Base-by-base conservation (phyloP, 2,888 invertebrate genomes). In the Lepetodrilus schrolli region DNA sequence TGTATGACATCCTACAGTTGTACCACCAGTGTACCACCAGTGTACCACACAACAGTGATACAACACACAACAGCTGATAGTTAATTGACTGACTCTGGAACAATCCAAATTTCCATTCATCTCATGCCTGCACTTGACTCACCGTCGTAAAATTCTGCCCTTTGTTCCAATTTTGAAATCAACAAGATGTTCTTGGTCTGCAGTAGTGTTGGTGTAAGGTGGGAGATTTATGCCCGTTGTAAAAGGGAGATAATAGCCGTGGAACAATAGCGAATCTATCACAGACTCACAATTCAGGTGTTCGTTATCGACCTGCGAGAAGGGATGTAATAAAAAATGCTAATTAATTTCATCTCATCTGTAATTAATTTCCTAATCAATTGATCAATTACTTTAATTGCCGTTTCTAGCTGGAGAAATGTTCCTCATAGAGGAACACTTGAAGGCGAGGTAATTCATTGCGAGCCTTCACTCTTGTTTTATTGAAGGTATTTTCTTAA, bases 41-140 rank as follows among this genome's bases (percentile, higher is more conserved):
- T n/a, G n/a, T n/a, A n/a, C n/a, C n/a, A n/a, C n/a, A n/a, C n/a
- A n/a, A n/a, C n/a, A n/a, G n/a, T n/a, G n/a, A n/a, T n/a, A n/a
- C n/a, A n/a, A n/a, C n/a, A n/a, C n/a, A n/a, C n/a, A n/a, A n/a
- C n/a, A n/a, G n/a, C n/a, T n/a, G n/a, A n/a, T n/a, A n/a, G n/a
- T n/a, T n/a, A n/a, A n/a, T n/a, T n/a, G n/a, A n/a, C n/a, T n/a
- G n/a, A n/a, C n/a, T n/a, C n/a, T n/a, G n/a, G n/a, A n/a, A n/a
- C n/a, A n/a, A n/a, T n/a, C n/a, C n/a, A 58, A 26, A 58, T 58
- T 58, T 58, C 58, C n/a, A 58, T 58, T 58, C 58, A 58, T 58
- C 8, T 17, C 34, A n/a, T 58, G 58, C 26, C 34, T 58, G 58
- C 34, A 58, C n/a, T 30, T 17, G 58, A 30, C 30, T 58, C 17